These are phyloP conservation scores for Scyliorhinus canicula DNA, from an alignment of 2,797 vertebrate species.

Conservation along the genomic window DNA sequence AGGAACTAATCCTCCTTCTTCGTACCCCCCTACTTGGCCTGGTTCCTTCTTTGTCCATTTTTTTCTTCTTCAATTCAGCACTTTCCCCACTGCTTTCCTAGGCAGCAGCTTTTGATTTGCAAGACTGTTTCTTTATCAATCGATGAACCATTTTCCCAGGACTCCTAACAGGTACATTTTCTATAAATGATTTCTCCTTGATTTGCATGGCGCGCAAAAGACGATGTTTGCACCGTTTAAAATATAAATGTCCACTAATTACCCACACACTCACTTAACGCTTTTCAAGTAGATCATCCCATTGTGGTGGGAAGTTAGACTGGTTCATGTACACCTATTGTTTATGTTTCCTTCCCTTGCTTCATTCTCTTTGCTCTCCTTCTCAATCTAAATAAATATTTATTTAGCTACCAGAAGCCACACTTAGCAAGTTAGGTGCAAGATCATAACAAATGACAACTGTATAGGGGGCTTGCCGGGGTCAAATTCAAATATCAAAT, in stretches of 20 bases:
- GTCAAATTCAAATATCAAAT: background rate
- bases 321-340: background rate
- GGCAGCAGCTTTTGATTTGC: constrained; percentile 64
- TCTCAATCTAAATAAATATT: background rate
- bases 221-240: constrained; percentile 42
- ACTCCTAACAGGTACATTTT: constrained; percentile 71
- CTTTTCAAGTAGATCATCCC: background rate
- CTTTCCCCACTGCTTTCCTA: constrained; percentile 49
- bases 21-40: constrained; percentile 44
- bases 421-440: background rate
- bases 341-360: background rate
- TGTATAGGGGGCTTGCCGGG: background rate
- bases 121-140: constrained; percentile 65
- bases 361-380: background rate
- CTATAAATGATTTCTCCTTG: constrained; percentile 72
- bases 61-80: constrained; percentile 41
- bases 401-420: background rate
- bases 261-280: background rate
- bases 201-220: constrained; percentile 67
- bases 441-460: background rate
- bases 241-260: background rate
- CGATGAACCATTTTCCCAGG: constrained; percentile 58
- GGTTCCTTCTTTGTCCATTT: constrained; percentile 42
- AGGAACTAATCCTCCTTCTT: constrained; percentile 40
- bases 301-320: background rate